These are phyloP conservation scores for Nothoprocta perdicaria DNA, from an alignment of 2,113 vertebrate species.

Conservation along the genomic window DNA sequence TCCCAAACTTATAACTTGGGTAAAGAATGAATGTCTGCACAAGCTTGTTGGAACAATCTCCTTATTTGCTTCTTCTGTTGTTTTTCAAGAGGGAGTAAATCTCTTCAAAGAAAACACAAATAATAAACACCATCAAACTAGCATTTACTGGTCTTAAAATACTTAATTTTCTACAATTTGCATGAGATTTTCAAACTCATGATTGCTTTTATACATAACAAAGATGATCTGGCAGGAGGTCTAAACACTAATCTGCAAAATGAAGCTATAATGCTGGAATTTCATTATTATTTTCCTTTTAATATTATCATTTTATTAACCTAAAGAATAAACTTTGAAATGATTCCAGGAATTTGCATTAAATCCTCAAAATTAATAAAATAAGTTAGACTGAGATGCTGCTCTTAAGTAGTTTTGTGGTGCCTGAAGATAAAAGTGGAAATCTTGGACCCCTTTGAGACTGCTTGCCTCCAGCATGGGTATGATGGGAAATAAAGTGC, in stretches of 20 bases:
- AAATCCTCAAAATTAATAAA: constrained; percentile 37
- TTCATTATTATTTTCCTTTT: constrained; percentile 28
- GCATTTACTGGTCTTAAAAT: neutral
- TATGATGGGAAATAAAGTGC: neutral
- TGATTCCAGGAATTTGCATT: constrained; percentile 24
- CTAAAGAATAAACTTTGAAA: constrained; percentile 44
- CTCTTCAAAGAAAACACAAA: neutral
- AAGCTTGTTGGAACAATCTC: neutral
- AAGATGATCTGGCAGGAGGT: neutral
- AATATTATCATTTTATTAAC: constrained; percentile 53
- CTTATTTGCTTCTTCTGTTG: neutral
- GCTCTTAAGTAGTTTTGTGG: neutral
- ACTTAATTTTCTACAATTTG: constrained; percentile 30
- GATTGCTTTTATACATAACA: neutral
- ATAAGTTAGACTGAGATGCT: neutral
- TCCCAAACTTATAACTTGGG: neutral
- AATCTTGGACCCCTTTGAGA: constrained; percentile 27
- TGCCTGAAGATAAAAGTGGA: constrained; percentile 43
- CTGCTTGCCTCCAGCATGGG: constrained; percentile 12
- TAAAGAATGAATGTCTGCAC: neutral
- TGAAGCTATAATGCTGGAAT: neutral
- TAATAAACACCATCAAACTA: neutral
- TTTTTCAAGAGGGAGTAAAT: neutral
- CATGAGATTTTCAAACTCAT: constrained; percentile 22
- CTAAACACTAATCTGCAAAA: neutral